These are phyloP conservation scores for Notamacropus eugenii DNA, from an alignment of 2,797 vertebrate species.

Conservation along the genomic window DNA sequence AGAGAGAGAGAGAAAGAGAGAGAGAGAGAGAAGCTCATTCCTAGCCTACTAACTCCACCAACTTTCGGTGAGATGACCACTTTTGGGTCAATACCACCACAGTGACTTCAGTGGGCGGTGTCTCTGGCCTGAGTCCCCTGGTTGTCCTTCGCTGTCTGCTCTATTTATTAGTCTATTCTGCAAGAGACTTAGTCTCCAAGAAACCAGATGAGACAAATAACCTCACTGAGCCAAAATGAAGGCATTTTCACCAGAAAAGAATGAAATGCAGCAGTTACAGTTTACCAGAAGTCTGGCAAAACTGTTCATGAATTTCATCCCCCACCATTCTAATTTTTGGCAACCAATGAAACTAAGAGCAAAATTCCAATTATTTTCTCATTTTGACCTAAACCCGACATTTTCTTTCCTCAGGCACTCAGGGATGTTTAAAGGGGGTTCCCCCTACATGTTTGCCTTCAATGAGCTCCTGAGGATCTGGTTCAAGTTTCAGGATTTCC, in stretches of 20 bases:
- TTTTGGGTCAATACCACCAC: not conserved
- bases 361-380: constrained; percentile 78
- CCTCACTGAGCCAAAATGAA: constrained; percentile 65
- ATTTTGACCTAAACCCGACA: constrained; percentile 74
- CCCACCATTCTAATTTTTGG: constrained; percentile 68
- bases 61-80: not conserved
- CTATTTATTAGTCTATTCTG: constrained; percentile 63
- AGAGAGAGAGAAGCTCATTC: not conserved
- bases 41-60: not conserved
- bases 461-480: constrained; percentile 72
- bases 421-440: constrained; percentile 27
- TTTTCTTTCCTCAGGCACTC: constrained; percentile 46
- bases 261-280: constrained; percentile 67
- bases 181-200: constrained; percentile 73
- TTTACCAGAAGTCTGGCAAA: constrained; percentile 74
- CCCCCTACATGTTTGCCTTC: constrained; percentile 59
- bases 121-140: not conserved
- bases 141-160: constrained; percentile 35
- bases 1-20: not conserved
- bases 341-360: constrained; percentile 73
- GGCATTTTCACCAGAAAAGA: constrained; percentile 74
- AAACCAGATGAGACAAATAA: constrained; percentile 79
- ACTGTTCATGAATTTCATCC: constrained; percentile 70
- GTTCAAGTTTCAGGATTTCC: constrained; percentile 68
- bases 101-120: constrained; percentile 54